Base-by-base conservation (phyloP, 2,888 invertebrate species). In the Oscheius sp. region DNA sequence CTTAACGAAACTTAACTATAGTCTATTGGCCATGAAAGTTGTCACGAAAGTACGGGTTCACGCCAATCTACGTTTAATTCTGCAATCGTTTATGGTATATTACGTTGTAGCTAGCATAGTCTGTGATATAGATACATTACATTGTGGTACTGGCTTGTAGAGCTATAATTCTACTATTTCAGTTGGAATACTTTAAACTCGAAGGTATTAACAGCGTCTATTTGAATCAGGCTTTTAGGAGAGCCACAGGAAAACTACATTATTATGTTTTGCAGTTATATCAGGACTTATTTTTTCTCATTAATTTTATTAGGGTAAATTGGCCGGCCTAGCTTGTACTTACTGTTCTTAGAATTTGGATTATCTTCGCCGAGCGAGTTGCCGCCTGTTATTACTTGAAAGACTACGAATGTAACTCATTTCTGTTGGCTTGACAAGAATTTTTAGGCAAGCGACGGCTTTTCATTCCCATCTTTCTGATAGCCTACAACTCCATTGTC, bases 361-460 rank as follows among this genome's bases (percentile, higher is more conserved):
- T 20, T 3, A 23, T 65, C 15, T 50, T 39, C 29, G 20, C 39
- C 2, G 65, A 65, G 17, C 50, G 65, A 17, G 37, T 50, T 1
- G 39, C 48, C 12, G 65, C 65, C n/a, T 52, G 39, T 1, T 39
- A 52, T 37, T 65, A 34, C 52, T 52, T 65, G 2, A n/a, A 25
- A 6, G 65, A 65, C 27, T 65, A 65, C 20, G 65, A 65, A 31
- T 52, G n/a, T n/a, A n/a, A n/a, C n/a, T n/a, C n/a, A n/a, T n/a
- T n/a, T n/a, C n/a, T n/a, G n/a, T n/a, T n/a, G n/a, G n/a, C n/a
- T n/a, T n/a, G n/a, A n/a, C n/a, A n/a, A n/a, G n/a, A n/a, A n/a
- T n/a, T n/a, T n/a, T n/a, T n/a, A n/a, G n/a, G 20, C 12, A 50
- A 50, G 39, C 10, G 31, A 31, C 23, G 65, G 20, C 34, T 34